Evolutionary conservation across 2,113 vertebrate genomes (phyloP).

Genomic region (Rhabdornis inornatus): DNA sequence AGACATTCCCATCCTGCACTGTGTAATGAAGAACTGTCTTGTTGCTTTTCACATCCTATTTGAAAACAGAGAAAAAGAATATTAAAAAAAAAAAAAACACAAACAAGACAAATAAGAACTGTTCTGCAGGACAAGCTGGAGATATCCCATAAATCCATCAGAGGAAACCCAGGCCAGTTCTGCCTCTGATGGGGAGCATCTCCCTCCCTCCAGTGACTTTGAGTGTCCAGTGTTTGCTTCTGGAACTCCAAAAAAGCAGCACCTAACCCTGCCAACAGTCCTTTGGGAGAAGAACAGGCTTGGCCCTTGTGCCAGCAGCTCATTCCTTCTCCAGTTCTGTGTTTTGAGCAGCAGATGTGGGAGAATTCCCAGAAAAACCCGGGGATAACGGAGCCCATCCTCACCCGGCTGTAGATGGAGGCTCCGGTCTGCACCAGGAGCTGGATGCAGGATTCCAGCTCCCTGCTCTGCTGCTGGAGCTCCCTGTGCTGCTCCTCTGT

Average conservation of each 20-base stretch:
- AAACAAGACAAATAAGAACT: background rate
- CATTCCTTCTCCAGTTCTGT: background rate
- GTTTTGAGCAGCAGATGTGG: background rate
- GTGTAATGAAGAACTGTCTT: constrained; percentile 46
- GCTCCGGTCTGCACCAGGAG: constrained; percentile 60
- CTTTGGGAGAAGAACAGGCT: background rate
- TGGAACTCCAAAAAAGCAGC: background rate
- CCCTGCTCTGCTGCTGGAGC: background rate
- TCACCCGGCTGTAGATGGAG: constrained; percentile 63
- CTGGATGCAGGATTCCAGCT: constrained; percentile 57
- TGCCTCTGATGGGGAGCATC: background rate
- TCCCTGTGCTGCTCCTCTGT: background rate
- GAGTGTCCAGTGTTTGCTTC: background rate
- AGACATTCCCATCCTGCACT: constrained; percentile 43
- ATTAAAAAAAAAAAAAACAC: background rate
- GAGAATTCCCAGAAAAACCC: background rate
- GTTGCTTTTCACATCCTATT: constrained; percentile 62
- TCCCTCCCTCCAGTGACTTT: background rate
- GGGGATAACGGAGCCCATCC: fast-evolving
- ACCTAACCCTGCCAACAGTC: background rate
- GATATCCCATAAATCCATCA: fast-evolving
- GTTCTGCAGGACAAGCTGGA: background rate
- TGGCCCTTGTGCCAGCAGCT: background rate
- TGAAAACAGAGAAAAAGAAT: background rate
- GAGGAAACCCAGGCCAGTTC: background rate